Evolutionary conservation across 2,888 invertebrate genomes (phyloP).

Genomic region (Xestia xanthographa): DNA sequence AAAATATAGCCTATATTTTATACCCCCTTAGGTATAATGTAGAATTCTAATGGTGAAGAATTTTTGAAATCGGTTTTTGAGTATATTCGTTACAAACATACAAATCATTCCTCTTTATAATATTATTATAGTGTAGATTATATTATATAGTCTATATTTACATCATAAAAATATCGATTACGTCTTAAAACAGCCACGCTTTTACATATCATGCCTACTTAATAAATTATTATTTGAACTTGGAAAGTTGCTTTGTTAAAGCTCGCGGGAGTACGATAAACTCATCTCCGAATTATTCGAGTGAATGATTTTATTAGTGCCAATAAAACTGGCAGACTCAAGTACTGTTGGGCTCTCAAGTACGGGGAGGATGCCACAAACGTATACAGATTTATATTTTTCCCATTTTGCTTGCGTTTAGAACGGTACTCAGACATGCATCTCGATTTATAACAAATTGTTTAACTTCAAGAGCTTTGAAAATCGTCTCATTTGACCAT

Average conservation of each 20-base stretch:
- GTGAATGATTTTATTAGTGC: conserved; percentile 67
- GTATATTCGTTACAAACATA: too few species aligned
- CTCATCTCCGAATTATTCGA: conserved; percentile 64
- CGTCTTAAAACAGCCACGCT: not conserved
- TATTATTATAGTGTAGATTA: too few species aligned
- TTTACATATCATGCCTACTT: not conserved
- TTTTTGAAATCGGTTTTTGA: too few species aligned
- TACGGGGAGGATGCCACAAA: conserved; percentile 33
- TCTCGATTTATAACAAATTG: conserved; percentile 1
- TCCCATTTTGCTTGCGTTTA: not conserved
- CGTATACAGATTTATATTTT: conserved; percentile 23
- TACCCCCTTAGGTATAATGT: too few species aligned
- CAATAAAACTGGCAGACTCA: conserved; percentile 62
- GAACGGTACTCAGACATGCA: not conserved
- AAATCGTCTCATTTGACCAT: not conserved
- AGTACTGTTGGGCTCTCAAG: conserved; percentile 53
- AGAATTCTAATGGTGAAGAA: too few species aligned
- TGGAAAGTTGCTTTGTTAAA: conserved; percentile 47
- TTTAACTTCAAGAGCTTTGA: not conserved
- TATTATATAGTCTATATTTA: too few species aligned
- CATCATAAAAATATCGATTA: conserved; percentile 15
- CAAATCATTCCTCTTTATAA: too few species aligned
- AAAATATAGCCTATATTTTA: too few species aligned
- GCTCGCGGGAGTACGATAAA: conserved; percentile 38
- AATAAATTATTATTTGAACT: conserved; percentile 17